These are phyloP conservation scores for Caenorhabditis briggsae DNA, from an alignment of 1,140 invertebrate species.

Conservation along the genomic window DNA sequence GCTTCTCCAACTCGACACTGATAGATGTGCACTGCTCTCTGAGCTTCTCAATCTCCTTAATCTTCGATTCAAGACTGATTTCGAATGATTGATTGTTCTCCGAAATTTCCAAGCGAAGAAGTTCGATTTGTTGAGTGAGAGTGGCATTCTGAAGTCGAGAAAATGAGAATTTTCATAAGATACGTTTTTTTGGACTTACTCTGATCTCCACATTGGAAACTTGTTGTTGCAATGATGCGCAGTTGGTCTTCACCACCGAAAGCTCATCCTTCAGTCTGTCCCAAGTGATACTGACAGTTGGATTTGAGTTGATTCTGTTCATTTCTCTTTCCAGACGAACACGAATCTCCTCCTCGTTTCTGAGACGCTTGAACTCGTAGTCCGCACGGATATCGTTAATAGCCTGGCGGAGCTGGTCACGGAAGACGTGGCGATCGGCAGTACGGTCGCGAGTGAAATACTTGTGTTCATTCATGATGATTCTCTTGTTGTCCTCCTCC, in stretches of 20 bases:
- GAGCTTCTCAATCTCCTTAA: conserved; percentile 26
- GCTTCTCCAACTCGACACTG: conserved; percentile 27
- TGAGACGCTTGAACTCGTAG: not conserved
- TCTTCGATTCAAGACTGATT: not conserved
- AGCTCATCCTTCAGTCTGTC: conserved; percentile 23
- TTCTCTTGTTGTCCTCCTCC: conserved; percentile 44
- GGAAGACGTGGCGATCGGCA: conserved; percentile 43
- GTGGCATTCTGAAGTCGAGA: not conserved
- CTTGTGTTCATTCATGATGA: conserved; percentile 40
- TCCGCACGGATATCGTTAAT: conserved; percentile 24
- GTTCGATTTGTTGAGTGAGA: conserved; percentile 28
- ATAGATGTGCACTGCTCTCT: conserved; percentile 26
- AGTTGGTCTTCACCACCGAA: not conserved
- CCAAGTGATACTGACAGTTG: not conserved
- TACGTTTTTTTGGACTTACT: not conserved
- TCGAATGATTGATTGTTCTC: conserved; percentile 14
- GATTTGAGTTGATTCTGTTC: not conserved
- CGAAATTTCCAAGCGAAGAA: not conserved
- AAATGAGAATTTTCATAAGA: not conserved
- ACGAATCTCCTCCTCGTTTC: conserved; percentile 43
- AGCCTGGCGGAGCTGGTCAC: conserved; percentile 4
- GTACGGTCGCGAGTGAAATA: conserved; percentile 18
- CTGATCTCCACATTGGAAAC: conserved; percentile 7
- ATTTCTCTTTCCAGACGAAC: conserved; percentile 33
- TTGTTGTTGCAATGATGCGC: not conserved